Evolutionary conservation across 2,113 vertebrate genomes (phyloP).

Genomic region (Callithrix jacchus): DNA sequence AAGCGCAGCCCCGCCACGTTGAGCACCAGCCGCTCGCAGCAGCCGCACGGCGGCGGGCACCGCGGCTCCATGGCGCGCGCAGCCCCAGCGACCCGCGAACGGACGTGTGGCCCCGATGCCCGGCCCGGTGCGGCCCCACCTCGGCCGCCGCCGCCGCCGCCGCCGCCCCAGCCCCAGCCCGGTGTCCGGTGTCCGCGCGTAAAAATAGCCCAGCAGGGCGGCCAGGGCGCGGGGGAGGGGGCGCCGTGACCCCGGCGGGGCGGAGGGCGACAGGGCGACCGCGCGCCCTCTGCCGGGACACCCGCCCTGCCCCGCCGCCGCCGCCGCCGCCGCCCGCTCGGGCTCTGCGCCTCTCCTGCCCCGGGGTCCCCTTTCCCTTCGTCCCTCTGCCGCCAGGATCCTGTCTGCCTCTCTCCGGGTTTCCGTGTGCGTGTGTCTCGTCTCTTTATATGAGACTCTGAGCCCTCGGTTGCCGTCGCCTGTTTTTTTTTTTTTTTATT

Average conservation of each 20-base stretch:
- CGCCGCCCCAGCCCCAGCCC: constrained; percentile 70
- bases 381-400: not conserved
- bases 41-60: constrained; percentile 74
- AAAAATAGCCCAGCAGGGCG: constrained; percentile 71
- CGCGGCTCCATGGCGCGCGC: constrained; percentile 75
- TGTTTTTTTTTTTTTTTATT: not conserved
- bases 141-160: constrained; percentile 46
- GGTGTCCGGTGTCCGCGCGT: constrained; percentile 78
- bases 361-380: not conserved
- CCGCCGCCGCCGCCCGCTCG: not conserved
- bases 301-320: not conserved
- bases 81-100: constrained; percentile 54
- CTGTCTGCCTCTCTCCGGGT: not conserved
- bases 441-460: not conserved
- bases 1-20: constrained; percentile 96
- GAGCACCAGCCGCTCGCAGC: constrained; percentile 95
- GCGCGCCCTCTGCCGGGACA: constrained; percentile 64
- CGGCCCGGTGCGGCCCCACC: constrained; percentile 66
- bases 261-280: not conserved
- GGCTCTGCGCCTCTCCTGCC: not conserved
- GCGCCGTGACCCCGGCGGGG: constrained; percentile 61
- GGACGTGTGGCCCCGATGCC: constrained; percentile 70
- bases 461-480: not conserved
- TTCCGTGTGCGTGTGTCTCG: not conserved
- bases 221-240: constrained; percentile 65